Evolutionary conservation across 2,113 vertebrate species (phyloP).

Genomic region (Pluvianellus socialis): DNA sequence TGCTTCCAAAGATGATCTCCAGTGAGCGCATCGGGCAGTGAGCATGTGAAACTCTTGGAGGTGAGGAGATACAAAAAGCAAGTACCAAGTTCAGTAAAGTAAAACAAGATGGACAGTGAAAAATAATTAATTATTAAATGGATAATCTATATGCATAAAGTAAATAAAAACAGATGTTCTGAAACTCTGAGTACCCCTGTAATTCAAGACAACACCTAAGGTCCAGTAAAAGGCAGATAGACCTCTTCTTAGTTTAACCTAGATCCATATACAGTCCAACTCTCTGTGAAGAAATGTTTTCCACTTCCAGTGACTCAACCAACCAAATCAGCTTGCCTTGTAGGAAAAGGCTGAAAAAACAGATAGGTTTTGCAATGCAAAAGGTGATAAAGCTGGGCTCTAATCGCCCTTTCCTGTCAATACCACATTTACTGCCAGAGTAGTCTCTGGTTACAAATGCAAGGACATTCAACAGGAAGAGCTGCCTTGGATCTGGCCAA

Average conservation of each 20-base stretch:
- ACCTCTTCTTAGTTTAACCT: not conserved
- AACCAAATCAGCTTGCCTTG: not conserved
- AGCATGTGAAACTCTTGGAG: not conserved
- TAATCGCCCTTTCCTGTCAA: not conserved
- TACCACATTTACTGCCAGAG: not conserved
- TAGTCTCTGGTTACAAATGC: not conserved
- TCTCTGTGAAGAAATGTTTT: not conserved
- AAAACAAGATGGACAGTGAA: not conserved
- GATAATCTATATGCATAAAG: not conserved
- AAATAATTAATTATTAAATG: not conserved
- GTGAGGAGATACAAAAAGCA: not conserved
- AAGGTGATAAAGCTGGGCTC: not conserved
- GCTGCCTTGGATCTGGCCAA: not conserved
- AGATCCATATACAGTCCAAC: not conserved
- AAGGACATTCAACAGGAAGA: not conserved
- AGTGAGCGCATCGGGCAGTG: not conserved
- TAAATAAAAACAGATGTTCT: not conserved
- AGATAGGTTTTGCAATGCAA: not conserved
- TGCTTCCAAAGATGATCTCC: not conserved
- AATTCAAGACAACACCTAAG: not conserved
- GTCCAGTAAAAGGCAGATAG: not conserved
- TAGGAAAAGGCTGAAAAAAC: not conserved
- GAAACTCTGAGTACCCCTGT: not conserved
- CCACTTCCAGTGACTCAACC: not conserved
- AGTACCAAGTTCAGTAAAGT: not conserved